Percentiles rank a stretch among this genome's conserved stretches.
phyloP scores from a whole-genome alignment of 1,140 invertebrate genomes.

The Tetramorium simillimum region DNA sequence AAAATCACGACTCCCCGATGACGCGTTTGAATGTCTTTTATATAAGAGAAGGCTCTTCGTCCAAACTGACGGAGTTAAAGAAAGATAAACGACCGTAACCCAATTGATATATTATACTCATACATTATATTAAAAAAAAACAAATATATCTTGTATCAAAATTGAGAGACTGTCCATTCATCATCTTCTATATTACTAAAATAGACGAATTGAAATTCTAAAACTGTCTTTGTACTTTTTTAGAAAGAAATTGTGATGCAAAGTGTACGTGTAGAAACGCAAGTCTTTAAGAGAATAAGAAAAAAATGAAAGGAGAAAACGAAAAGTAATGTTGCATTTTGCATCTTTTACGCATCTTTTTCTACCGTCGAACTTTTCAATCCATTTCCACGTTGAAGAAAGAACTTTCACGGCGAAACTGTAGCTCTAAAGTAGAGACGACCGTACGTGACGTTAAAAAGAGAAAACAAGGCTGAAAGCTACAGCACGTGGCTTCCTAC shows the following conservation, averaged over 20 bases:
- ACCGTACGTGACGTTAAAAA: conserved; percentile 35
- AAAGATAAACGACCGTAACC: background rate
- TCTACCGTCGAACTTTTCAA: conserved; percentile 1
- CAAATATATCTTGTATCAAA: background rate
- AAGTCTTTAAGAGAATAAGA: background rate
- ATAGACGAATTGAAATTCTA: background rate
- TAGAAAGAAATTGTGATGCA: background rate
- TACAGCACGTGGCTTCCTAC: conserved; percentile 3
- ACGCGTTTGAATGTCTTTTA: background rate
- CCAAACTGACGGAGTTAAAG: background rate
- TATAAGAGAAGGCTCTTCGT: background rate
- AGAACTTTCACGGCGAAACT: conserved; percentile 12
- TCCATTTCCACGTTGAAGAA: background rate
- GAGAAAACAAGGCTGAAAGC: conserved; percentile 28
- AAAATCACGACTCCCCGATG: background rate
- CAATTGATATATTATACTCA: too few species aligned
- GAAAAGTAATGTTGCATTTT: conserved; percentile 2
- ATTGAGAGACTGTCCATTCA: background rate
- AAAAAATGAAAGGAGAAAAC: background rate
- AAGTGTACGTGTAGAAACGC: background rate
- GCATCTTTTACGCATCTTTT: background rate
- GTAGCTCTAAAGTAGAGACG: background rate
- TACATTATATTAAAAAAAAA: background rate
- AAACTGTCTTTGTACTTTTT: background rate
- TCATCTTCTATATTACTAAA: background rate